These are phyloP conservation scores for Caenorhabditis sulstoni DNA, from an alignment of 2,888 invertebrate species.

Conservation along the genomic window DNA sequence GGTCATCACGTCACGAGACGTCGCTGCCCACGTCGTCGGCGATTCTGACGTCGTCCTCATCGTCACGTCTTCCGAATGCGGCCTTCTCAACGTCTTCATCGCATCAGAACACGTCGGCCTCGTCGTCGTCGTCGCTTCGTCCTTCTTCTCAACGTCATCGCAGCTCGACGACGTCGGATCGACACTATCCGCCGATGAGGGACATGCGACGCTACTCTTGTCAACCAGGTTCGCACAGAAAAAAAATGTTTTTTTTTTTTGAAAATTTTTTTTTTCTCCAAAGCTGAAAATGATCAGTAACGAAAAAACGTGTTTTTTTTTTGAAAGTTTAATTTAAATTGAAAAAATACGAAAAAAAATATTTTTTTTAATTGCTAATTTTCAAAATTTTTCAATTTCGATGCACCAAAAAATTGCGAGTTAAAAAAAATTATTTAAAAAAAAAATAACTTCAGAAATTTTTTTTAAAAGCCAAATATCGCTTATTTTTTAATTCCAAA, in stretches of 20 bases:
- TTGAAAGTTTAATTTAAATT: slow-evolving; percentile 37
- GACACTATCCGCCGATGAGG: slow-evolving; percentile 15
- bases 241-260: slow-evolving; percentile 16
- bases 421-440: too few species aligned
- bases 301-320: too few species aligned
- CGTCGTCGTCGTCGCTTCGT: neutral
- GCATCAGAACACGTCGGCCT: neutral
- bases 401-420: too few species aligned
- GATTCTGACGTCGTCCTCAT: neutral
- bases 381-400: too few species aligned
- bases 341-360: too few species aligned
- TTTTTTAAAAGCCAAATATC: neutral
- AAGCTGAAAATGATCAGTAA: too few species aligned
- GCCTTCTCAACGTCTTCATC: neutral
- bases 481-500: neutral
- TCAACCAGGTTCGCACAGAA: slow-evolving; percentile 32
- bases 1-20: slow-evolving; percentile 1
- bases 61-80: too few species aligned
- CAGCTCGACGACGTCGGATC: slow-evolving; percentile 11
- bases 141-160: neutral
- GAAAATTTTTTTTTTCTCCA: neutral
- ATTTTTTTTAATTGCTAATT: too few species aligned
- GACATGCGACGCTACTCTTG: slow-evolving; percentile 40
- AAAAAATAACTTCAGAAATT: slow-evolving; percentile 1
- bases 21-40: slow-evolving; percentile 15